Conservation (phyloP, 2,888 invertebrate species). For the Formica aserva region DNA sequence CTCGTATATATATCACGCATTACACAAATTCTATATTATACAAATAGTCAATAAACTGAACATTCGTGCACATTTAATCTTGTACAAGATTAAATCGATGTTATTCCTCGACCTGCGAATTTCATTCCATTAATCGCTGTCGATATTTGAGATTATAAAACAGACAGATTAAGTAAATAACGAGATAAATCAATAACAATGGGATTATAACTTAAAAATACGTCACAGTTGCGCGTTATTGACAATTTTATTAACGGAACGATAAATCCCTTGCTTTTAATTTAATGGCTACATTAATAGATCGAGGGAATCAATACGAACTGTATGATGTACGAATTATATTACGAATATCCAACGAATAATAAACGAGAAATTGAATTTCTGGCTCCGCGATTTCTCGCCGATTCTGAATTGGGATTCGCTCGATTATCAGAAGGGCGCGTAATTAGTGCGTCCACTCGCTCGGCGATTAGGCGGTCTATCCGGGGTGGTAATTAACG, state of each 20-base stretch:
- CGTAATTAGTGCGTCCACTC: slow-evolving; percentile 74
- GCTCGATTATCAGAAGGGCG: slow-evolving; percentile 64
- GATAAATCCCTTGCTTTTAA: not conserved
- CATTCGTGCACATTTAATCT: slow-evolving; percentile 18
- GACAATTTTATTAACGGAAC: not conserved
- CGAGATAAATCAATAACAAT: not conserved
- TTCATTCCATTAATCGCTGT: not conserved
- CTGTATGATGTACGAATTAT: not conserved
- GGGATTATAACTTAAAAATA: not conserved
- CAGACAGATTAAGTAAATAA: slow-evolving; percentile 8
- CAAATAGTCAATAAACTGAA: slow-evolving; percentile 14
- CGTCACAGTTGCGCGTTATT: not conserved
- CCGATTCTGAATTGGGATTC: slow-evolving; percentile 46
- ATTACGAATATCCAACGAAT: not conserved
- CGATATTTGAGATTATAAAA: not conserved
- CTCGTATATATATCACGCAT: slow-evolving; percentile 12
- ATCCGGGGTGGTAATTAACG: slow-evolving; percentile 79
- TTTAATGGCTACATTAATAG: slow-evolving; percentile 9
- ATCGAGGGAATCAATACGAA: slow-evolving; percentile 20
- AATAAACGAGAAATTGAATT: slow-evolving; percentile 40
- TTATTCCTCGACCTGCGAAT: slow-evolving; percentile 15
- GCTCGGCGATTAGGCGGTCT: slow-evolving; percentile 76
- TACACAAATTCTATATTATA: slow-evolving; percentile 19
- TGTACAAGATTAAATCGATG: slow-evolving; percentile 16
- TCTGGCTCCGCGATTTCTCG: slow-evolving; percentile 47